Evolutionary conservation across 2,888 invertebrate species (phyloP), one percentile per base, ranked within the genome.

Genomic region (Caenorhabditis uteleia): DNA sequence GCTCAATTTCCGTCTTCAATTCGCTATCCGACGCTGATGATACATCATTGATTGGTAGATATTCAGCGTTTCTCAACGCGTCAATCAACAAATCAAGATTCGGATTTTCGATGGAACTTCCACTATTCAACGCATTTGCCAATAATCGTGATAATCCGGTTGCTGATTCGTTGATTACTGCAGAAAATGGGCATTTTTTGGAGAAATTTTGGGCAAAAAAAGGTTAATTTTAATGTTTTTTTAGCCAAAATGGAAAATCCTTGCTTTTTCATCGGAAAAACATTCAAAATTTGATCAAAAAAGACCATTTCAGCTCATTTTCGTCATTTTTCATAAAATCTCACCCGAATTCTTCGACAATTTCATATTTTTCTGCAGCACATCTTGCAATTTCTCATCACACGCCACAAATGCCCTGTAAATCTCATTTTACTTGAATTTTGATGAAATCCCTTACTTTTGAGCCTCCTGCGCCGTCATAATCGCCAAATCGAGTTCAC

Each of bases 101-200:
- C 12, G 48, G 50, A 23, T 44, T 50, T 20, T 50, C 61, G 20
- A 61, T 61, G 8, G 51, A 49, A 27, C 47, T 51, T 21, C 55
- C 61, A 38, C 29, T 53, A 21, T 61, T 56, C 20, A 61, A 42
- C 1, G 55, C 46, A 20, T 50, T 51, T 6, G 55, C 60, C 10
- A 60, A 45, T 38, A 60, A 54, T 40, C 54, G 53, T 20, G 60
- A 48, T n/a, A 60, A 27, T 7, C 53, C 53, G 7, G 54, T 48
- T 20, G 60, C 60, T 2, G 54, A 49, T 23, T 60, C 54, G 38
- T 60, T 60, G 1, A 44, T 43, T 5, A 60, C 54, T 38, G 45
- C 34, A 38, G 27, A 23, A 25, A n/a, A n/a, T n/a, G n/a, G n/a
- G n/a, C n/a, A n/a, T n/a, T n/a, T n/a, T n/a, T n/a, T n/a, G n/a